Evolutionary conservation across 1,140 invertebrate genomes (phyloP).

Genomic region (Drosophila nigromelanica): DNA sequence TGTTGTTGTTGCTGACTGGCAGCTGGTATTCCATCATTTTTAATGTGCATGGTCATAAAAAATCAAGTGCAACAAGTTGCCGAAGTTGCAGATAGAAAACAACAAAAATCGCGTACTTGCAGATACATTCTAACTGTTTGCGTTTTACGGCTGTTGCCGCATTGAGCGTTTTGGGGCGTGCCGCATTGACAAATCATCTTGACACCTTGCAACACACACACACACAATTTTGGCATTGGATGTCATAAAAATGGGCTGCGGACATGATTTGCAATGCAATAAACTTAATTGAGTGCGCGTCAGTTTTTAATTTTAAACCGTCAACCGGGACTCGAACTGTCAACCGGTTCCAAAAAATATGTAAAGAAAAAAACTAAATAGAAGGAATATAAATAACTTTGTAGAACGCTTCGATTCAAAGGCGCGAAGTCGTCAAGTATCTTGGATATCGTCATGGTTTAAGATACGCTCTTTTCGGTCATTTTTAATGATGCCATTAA

Average conservation of each 20-base stretch:
- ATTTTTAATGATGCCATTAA: conserved; percentile 71
- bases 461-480: conserved; percentile 54
- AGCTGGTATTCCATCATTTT: conserved; percentile 73
- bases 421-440: conserved; percentile 68
- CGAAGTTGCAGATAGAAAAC: conserved; percentile 14
- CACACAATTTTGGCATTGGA: conserved; percentile 32
- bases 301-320: conserved; percentile 79
- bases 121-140: conserved; percentile 66
- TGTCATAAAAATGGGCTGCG: conserved; percentile 80
- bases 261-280: conserved; percentile 81
- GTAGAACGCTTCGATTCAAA: conserved; percentile 52
- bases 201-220: conserved; percentile 58
- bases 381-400: conserved; percentile 24
- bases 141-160: conserved; percentile 36
- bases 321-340: conserved; percentile 17
- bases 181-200: conserved; percentile 76
- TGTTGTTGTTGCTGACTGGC: conserved; percentile 25
- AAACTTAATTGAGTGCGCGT: conserved; percentile 80
- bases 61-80: conserved; percentile 77
- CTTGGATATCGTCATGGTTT: conserved; percentile 65
- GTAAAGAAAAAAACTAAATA: neutral
- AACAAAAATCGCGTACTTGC: conserved; percentile 16
- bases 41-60: conserved; percentile 48
- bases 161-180: conserved; percentile 50
- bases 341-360: conserved; percentile 25